Conservation (phyloP, 1,140 invertebrate genomes). For the Bombus affinis region DNA sequence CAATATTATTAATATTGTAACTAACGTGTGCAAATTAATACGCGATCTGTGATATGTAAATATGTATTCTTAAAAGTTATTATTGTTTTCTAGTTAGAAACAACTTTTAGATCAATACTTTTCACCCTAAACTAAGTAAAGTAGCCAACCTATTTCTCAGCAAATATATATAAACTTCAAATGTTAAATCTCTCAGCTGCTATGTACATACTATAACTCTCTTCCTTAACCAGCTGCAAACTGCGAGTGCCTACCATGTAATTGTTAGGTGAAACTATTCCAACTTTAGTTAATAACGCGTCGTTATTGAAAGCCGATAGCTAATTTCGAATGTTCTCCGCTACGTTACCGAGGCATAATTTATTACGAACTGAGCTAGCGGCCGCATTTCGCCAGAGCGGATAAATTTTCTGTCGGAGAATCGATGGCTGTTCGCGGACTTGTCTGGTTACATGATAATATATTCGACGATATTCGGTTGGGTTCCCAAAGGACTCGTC, state of each 20-base stretch:
- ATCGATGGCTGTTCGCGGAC: slow-evolving; percentile 31
- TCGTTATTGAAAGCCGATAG: slow-evolving; percentile 40
- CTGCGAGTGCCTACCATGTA: not conserved
- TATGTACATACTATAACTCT: no score
- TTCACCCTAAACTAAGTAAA: no score
- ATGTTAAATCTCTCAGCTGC: no score
- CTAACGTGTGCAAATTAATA: no score
- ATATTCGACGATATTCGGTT: slow-evolving; percentile 1
- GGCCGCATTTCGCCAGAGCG: not conserved
- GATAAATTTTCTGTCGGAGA: slow-evolving; percentile 46
- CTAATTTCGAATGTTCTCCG: slow-evolving; percentile 15
- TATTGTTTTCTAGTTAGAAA: no score
- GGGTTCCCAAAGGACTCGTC: not conserved
- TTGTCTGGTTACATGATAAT: not conserved
- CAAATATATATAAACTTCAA: no score
- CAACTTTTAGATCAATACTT: no score
- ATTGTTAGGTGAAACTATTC: slow-evolving; percentile 9
- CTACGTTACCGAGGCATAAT: slow-evolving; percentile 22
- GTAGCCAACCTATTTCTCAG: no score
- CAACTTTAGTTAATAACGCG: slow-evolving; percentile 29
- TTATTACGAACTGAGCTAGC: slow-evolving; percentile 19
- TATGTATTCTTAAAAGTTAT: no score
- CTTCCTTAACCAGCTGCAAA: not conserved
- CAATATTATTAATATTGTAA: no score
- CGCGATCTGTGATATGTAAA: no score